These are phyloP conservation scores for Mya arenaria DNA, from an alignment of 1,140 invertebrate species.

Conservation along the genomic window DNA sequence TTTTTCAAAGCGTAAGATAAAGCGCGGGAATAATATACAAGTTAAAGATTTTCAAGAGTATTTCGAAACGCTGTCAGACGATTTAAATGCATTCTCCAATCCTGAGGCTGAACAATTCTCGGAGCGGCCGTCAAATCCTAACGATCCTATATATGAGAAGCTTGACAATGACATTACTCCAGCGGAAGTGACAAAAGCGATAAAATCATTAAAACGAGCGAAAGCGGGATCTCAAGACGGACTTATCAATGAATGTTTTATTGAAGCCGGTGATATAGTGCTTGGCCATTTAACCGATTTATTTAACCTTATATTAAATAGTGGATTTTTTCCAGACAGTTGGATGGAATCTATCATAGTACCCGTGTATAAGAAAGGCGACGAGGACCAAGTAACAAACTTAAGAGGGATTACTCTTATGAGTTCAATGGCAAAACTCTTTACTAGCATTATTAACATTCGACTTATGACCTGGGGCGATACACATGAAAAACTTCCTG, in stretches of 20 bases:
- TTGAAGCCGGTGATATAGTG: slow-evolving; percentile 11
- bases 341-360: background rate
- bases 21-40: background rate
- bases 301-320: background rate
- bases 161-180: background rate
- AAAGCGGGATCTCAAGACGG: background rate
- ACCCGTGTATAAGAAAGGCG: slow-evolving; percentile 4
- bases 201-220: background rate
- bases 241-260: slow-evolving; percentile 8
- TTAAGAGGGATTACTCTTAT: too few species aligned
- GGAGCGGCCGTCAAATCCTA: too few species aligned
- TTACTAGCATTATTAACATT: too few species aligned
- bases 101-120: background rate
- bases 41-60: background rate
- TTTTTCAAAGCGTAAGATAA: background rate
- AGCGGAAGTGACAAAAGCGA: background rate
- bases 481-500: too few species aligned
- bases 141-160: background rate
- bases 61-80: background rate
- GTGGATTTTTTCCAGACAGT: background rate
- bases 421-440: too few species aligned
- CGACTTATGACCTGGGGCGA: too few species aligned
- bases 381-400: background rate
- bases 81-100: background rate
- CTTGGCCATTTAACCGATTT: background rate